Evolutionary conservation across 2,113 vertebrate genomes (phyloP), one percentile per base, ranked within the genome.

Genomic region (Stigmatopora nigra): DNA sequence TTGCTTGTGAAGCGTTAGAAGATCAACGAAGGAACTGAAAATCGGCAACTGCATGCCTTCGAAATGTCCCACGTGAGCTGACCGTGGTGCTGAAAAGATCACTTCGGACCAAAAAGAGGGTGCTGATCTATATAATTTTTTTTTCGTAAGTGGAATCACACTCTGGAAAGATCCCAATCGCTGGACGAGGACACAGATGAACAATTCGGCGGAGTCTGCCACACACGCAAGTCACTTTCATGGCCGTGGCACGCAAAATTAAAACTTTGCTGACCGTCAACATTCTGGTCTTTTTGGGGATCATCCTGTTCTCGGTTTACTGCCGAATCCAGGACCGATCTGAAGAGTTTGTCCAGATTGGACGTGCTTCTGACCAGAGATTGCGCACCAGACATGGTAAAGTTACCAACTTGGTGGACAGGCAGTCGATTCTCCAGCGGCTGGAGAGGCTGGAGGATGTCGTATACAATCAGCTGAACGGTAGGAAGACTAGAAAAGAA

Each of bases 231-330:
- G 77, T 68, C 80, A 78, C 82, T 87, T 91, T 90, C 91, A 99
- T 98, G 96, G 96, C 96, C 91, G 92, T 94, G 91, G 94, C 95
- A 93, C 92, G 96, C 86, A 97, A 92, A 90, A 95, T 99, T 87
- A 95, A 94, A 93, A 97, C 96, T 94, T 92, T 99, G 92, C 93
- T 98, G 93, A 97, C 96, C 77, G 94, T 98, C 78, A 99, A 98
- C 91, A 97, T 99, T 75, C 81, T 98, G 71, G 95, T 95, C 80
- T 97, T 98, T 63, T 93, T 96, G 82, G 97, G 94, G 60, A 95
- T 99, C 85, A 92, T 98, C 79, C 87, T 98, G 77, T 99, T 99
- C 90, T 98, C 96, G 41, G 95, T 93, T 22, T 98, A 97, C 92
- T 99, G 96, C 92, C 91, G 96, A 89, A 93, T 98, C 81, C 94